Evolutionary conservation across 2,113 vertebrate genomes (phyloP).

Genomic region (Corythaeola cristata): DNA sequence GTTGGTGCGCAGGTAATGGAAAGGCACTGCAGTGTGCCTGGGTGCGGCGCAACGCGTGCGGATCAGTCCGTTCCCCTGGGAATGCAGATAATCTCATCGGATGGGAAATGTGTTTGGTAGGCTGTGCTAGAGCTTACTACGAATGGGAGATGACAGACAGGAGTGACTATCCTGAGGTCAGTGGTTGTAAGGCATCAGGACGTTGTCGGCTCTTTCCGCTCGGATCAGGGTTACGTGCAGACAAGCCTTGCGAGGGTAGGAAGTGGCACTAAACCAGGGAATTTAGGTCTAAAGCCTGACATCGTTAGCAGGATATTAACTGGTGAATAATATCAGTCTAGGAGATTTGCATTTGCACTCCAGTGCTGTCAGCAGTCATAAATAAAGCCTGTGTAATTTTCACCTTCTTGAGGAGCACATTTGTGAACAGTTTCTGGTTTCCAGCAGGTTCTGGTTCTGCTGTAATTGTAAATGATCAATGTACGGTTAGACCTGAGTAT

Average conservation of each 20-base stretch:
- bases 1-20: rapidly evolving
- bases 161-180: neutral
- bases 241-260: neutral
- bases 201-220: neutral
- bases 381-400: neutral
- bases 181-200: neutral
- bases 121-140: neutral
- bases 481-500: rapidly evolving
- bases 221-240: neutral
- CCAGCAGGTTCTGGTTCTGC: neutral
- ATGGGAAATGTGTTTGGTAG: neutral
- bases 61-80: neutral
- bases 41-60: rapidly evolving
- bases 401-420: neutral
- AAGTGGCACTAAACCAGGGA: neutral
- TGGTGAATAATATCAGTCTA: neutral
- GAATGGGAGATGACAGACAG: neutral
- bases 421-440: neutral
- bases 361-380: neutral
- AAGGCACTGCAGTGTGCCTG: neutral
- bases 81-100: neutral
- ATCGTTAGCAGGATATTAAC: neutral
- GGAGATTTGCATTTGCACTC: neutral
- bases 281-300: neutral
- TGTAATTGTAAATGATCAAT: neutral